Evolutionary conservation across 2,888 invertebrate species (phyloP).

Genomic region (Dolichomitus sp.): DNA sequence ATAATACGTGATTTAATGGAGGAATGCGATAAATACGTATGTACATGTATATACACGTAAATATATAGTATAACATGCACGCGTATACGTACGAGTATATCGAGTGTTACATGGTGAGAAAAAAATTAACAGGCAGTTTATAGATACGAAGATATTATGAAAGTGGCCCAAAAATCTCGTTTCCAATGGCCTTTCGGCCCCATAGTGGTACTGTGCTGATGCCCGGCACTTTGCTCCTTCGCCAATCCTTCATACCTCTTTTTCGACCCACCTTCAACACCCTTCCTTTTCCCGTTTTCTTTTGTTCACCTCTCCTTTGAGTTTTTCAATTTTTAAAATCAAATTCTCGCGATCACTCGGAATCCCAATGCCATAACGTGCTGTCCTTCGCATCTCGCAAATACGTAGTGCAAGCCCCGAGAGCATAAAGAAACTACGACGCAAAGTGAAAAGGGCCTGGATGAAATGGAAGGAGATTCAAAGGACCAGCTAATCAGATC

Average conservation of each 20-base stretch:
- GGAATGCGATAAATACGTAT: constrained; percentile 54
- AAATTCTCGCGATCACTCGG: constrained; percentile 18
- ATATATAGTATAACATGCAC: constrained; percentile 55
- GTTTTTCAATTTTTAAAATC: constrained; percentile 18
- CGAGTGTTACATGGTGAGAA: constrained; percentile 40
- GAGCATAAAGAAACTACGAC: neutral
- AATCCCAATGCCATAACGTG: constrained; percentile 8
- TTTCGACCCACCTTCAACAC: neutral
- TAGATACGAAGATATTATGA: constrained; percentile 25
- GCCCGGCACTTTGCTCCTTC: constrained; percentile 21
- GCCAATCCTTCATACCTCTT: constrained; percentile 22
- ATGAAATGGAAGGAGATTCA: neutral
- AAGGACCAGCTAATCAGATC: neutral
- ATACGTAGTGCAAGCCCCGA: neutral
- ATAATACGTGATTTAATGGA: constrained; percentile 66
- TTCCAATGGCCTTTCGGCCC: constrained; percentile 36
- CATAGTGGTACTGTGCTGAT: constrained; percentile 6
- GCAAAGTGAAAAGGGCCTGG: neutral
- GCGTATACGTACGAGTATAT: constrained; percentile 56
- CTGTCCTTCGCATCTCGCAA: constrained; percentile 33
- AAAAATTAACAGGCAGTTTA: constrained; percentile 25
- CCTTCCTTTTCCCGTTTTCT: constrained; percentile 1
- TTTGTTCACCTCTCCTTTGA: neutral
- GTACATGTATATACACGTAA: constrained; percentile 63
- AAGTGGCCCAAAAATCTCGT: constrained; percentile 36